Evolutionary conservation across 2,113 vertebrate species (phyloP).

Genomic region (Suricata suricatta): DNA sequence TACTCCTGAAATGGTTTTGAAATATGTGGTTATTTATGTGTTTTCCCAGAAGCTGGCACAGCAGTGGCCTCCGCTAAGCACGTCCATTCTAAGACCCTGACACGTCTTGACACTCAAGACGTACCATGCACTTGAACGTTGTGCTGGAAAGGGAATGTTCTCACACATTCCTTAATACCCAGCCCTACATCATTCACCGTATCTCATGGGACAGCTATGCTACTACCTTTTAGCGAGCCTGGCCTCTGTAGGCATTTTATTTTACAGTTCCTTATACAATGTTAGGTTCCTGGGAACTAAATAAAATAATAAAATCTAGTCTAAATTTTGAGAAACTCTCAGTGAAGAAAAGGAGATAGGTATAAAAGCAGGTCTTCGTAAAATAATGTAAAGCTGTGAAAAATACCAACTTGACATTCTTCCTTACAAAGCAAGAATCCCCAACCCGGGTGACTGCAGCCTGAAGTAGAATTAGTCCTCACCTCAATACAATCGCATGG

Average conservation of each 20-base stretch:
- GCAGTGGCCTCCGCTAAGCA: not conserved
- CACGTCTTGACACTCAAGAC: not conserved
- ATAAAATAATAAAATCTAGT: not conserved
- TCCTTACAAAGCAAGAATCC: not conserved
- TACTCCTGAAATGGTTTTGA: not conserved
- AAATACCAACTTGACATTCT: not conserved
- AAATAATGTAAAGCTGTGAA: not conserved
- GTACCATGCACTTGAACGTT: not conserved
- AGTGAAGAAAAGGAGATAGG: not conserved
- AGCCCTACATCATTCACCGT: not conserved
- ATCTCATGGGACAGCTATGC: not conserved
- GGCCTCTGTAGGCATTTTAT: not conserved
- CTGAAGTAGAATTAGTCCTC: not conserved
- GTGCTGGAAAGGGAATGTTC: not conserved
- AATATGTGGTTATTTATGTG: not conserved
- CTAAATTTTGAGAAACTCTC: not conserved
- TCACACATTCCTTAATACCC: not conserved
- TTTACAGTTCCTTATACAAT: not conserved
- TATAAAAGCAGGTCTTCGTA: not conserved
- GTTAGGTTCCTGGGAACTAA: not conserved
- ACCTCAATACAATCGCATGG: fast-evolving
- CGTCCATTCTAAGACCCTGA: not conserved
- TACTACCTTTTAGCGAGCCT: not conserved
- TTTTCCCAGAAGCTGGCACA: not conserved
- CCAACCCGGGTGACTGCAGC: not conserved